phyloP scores from a whole-genome alignment of 2,888 invertebrate species.

The Pterobdella sp. region DNA sequence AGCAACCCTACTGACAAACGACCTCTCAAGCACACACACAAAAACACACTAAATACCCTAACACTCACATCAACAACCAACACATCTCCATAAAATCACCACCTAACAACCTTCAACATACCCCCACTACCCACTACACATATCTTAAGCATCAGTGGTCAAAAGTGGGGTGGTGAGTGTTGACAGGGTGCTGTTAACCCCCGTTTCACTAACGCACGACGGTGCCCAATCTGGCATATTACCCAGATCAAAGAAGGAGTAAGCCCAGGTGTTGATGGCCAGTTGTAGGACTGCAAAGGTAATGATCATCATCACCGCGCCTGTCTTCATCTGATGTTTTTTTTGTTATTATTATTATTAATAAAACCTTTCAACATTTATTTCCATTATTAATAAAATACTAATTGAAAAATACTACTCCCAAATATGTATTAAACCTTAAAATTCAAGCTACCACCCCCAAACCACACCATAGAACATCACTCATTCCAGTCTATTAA shows the following conservation, averaged over 20 bases:
- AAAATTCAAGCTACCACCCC: no score
- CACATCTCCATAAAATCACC: neutral
- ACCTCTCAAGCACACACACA: neutral
- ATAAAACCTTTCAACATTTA: neutral
- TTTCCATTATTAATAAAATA: neutral
- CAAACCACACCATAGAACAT: no score
- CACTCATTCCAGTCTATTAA: no score
- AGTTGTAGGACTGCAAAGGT: conserved; percentile 28
- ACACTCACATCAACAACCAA: neutral
- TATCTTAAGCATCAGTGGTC: neutral
- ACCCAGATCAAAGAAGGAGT: conserved; percentile 31
- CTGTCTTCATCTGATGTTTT: conserved; percentile 29
- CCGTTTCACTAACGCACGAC: neutral
- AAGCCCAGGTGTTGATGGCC: conserved; percentile 34
- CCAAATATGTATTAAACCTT: neutral
- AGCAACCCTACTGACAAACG: neutral
- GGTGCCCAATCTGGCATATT: conserved; percentile 30
- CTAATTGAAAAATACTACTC: neutral
- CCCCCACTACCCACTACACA: neutral
- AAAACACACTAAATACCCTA: neutral
- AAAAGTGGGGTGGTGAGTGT: neutral
- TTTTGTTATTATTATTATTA: neutral
- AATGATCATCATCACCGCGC: conserved; percentile 31
- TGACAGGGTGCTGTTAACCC: neutral
- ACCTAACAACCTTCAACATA: neutral